These are phyloP conservation scores for Corydoras sp. DNA, from an alignment of 2,113 vertebrate species.

Conservation along the genomic window DNA sequence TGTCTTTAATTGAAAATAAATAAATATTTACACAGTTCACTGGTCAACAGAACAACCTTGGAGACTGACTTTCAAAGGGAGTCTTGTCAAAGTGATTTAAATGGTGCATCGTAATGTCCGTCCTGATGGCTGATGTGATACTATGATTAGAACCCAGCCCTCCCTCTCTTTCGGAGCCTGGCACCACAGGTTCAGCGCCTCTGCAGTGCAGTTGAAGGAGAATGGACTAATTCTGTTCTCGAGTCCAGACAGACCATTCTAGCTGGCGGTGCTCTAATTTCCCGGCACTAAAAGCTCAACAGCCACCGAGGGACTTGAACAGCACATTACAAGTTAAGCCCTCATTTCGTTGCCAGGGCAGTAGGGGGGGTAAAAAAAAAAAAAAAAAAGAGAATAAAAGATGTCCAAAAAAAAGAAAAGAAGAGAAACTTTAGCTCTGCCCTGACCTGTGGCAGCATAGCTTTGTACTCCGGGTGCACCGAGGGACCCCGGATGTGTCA, in stretches of 20 bases:
- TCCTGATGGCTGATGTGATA: not conserved
- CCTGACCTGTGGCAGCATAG: slow-evolving; percentile 68
- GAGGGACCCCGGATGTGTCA: slow-evolving; percentile 67
- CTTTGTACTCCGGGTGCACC: slow-evolving; percentile 50
- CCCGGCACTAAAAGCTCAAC: slow-evolving; percentile 67
- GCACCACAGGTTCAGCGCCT: slow-evolving; percentile 9
- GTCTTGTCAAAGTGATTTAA: too few species aligned
- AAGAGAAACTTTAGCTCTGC: slow-evolving; percentile 52
- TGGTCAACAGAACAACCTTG: too few species aligned
- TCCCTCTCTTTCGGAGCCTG: not conserved
- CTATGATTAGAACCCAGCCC: not conserved
- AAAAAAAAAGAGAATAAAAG: slow-evolving; percentile 40
- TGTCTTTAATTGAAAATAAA: too few species aligned
- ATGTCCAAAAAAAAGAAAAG: slow-evolving; percentile 54
- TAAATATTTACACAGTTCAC: too few species aligned
- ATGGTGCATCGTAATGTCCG: not conserved
- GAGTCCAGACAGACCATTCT: slow-evolving; percentile 27
- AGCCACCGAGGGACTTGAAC: slow-evolving; percentile 66
- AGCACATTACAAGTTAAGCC: slow-evolving; percentile 82
- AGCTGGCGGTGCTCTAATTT: slow-evolving; percentile 51
- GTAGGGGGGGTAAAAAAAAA: slow-evolving; percentile 17
- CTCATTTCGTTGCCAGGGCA: slow-evolving; percentile 69
- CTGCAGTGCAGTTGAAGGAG: slow-evolving; percentile 26
- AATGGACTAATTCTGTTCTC: slow-evolving; percentile 12
- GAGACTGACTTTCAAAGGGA: too few species aligned